These are phyloP conservation scores for Xylota segnis DNA, from an alignment of 2,888 invertebrate species.

Conservation along the genomic window DNA sequence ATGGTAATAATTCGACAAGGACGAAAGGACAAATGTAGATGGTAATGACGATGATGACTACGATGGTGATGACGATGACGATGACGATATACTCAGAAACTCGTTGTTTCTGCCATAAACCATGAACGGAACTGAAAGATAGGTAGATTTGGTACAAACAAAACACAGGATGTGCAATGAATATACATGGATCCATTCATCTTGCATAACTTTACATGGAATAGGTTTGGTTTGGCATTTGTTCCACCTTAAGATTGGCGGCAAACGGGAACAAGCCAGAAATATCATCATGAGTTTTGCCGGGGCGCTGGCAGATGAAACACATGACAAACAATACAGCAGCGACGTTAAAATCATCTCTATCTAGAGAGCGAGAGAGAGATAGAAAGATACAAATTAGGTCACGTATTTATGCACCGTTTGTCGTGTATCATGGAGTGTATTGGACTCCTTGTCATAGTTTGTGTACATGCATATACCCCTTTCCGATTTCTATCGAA, in stretches of 20 bases:
- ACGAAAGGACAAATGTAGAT: constrained; percentile 55
- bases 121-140: constrained; percentile 41
- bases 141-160: constrained; percentile 62
- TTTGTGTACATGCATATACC: constrained; percentile 18
- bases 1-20: constrained; percentile 71
- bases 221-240: constrained; percentile 75
- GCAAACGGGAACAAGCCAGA: constrained; percentile 26
- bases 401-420: constrained; percentile 75
- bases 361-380: neutral
- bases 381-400: constrained; percentile 58
- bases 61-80: constrained; percentile 29
- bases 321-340: constrained; percentile 48
- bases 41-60: constrained; percentile 20
- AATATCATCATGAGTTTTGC: constrained; percentile 33
- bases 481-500: constrained; percentile 57
- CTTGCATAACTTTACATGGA: constrained; percentile 68
- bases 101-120: constrained; percentile 64
- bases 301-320: constrained; percentile 45
- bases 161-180: constrained; percentile 70
- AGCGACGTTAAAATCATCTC: constrained; percentile 8
- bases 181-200: constrained; percentile 67
- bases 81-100: constrained; percentile 53
- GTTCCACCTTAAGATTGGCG: constrained; percentile 58
- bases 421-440: constrained; percentile 29
- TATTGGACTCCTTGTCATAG: constrained; percentile 28